Base-by-base conservation (phyloP, 2,113 vertebrate species). In the Protomyctophum bolini region DNA sequence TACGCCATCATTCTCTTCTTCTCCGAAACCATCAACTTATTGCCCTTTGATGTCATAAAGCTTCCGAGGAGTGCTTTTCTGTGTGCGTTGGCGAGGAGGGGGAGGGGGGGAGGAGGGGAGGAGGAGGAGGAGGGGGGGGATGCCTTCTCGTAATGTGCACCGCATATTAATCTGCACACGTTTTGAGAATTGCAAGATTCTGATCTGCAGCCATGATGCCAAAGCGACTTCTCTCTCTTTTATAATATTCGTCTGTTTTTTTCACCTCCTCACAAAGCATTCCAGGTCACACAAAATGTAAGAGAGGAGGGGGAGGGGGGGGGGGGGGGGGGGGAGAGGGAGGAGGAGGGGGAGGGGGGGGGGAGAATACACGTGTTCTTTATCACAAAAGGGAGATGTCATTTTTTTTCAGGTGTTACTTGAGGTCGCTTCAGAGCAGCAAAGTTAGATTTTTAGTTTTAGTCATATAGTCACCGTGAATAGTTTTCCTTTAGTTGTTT, bases 291-390 rank as follows among this genome's bases (percentile, higher is more conserved):
- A 6, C 4, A 58, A 14, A 54, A 45, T 6, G 33, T 41, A 41
- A 41, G 12, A 67, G 60, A 29, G 15, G 3, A 29, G 12, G 56
- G 29, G 49, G 56, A 28, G 6, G 2, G 2, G 21, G 21, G 21
- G 21, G 21, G 21, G 21, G 21, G 21, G 21, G 21, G 21, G 21
- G 2, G 4, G 21, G 12, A 56, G 29, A 45, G 51, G 41, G 5
- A 5, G 21, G 21, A 2, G 21, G 21, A 2, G 21, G 21, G 21
- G 21, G 21, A 21, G 4, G 21, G 12, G 55, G 29, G 49, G 51
- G 41, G 5, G 2, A 6, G 41, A 41, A 73, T 66, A 72, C 69
- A 64, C 11, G 61, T 70, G 49, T 70, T 68, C 57, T 75, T 70
- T 48, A 33, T 79, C 2, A 14, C 46, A 61, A 62, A 76, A 58